phyloP scores from a whole-genome alignment of 1,140 invertebrate genomes.

The Diabrotica virgifera region DNA sequence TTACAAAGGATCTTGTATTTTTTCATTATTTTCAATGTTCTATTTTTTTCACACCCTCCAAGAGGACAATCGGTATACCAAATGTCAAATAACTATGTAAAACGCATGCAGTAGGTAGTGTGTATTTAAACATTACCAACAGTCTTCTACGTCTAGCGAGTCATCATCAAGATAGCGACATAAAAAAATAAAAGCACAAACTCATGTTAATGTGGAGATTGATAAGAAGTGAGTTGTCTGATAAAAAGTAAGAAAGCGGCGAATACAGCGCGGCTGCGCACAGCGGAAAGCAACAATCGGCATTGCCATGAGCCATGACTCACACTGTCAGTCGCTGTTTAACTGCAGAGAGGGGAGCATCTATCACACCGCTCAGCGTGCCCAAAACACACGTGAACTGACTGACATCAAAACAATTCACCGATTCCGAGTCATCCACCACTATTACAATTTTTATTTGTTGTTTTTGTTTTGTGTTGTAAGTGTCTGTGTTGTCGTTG shows the following conservation, averaged over 20 bases:
- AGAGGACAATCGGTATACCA: no score
- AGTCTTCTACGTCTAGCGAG: neutral
- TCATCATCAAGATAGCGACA: neutral
- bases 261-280: constrained; percentile 36
- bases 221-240: constrained; percentile 28
- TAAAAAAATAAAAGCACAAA: constrained; percentile 27
- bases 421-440: constrained; percentile 8
- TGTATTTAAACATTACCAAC: no score
- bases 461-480: constrained; percentile 26
- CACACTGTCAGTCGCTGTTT: constrained; percentile 26
- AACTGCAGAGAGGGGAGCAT: constrained; percentile 15
- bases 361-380: constrained; percentile 22
- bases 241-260: constrained; percentile 30
- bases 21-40: no score
- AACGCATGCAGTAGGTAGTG: no score
- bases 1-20: no score
- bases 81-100: no score
- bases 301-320: constrained; percentile 29
- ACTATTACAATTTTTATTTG: constrained; percentile 20
- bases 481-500: constrained; percentile 31
- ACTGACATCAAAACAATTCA: constrained; percentile 24
- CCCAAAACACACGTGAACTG: constrained; percentile 29
- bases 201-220: constrained; percentile 32
- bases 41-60: no score
- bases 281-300: constrained; percentile 33